phyloP scores from a whole-genome alignment of 2,888 invertebrate species.

The Ametastegia equiseti region DNA sequence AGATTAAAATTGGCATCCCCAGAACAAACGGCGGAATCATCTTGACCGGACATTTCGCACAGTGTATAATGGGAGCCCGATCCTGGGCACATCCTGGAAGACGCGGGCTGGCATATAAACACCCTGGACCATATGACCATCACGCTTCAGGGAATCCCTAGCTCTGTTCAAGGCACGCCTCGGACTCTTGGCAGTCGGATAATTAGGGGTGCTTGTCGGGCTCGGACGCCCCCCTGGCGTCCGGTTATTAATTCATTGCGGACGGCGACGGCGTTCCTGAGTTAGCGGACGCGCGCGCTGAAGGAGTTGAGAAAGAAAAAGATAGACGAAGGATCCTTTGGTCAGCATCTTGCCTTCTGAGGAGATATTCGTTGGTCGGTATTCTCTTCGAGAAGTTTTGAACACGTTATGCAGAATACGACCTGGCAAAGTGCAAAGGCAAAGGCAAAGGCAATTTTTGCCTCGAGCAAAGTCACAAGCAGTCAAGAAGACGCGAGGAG shows the following conservation, averaged over 20 bases:
- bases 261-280: not conserved
- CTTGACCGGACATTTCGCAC: not conserved
- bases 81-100: not conserved
- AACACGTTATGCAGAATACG: conserved; percentile 45
- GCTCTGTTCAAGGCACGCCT: not conserved
- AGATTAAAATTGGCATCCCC: no score
- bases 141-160: not conserved
- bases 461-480: conserved; percentile 59
- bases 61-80: not conserved
- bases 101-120: not conserved
- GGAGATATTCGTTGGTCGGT: conserved; percentile 27
- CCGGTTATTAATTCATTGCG: conserved; percentile 27
- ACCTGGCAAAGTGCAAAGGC: conserved; percentile 46
- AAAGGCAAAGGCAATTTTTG: conserved; percentile 51
- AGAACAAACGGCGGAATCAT: not conserved
- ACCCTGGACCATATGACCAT: not conserved
- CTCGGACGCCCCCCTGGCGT: not conserved
- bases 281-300: conserved; percentile 31
- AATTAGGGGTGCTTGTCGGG: conserved; percentile 25
- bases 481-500: conserved; percentile 14
- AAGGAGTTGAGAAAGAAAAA: conserved; percentile 51
- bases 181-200: not conserved
- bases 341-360: conserved; percentile 55
- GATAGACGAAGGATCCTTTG: conserved; percentile 56
- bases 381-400: conserved; percentile 35